These are phyloP conservation scores for Acinonyx jubatus DNA, from an alignment of 2,113 vertebrate species.

Conservation along the genomic window DNA sequence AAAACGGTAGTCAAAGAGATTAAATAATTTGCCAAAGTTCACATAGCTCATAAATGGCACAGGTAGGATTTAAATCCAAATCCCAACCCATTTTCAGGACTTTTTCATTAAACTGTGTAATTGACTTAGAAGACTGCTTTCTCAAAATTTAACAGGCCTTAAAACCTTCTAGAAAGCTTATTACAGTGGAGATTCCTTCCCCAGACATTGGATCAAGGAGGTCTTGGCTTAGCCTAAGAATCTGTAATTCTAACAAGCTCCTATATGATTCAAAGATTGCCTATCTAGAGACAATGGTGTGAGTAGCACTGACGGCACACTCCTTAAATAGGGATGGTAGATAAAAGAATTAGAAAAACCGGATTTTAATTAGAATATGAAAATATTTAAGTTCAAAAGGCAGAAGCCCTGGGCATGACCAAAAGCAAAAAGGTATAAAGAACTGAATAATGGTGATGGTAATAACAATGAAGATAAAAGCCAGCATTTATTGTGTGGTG, in stretches of 20 bases:
- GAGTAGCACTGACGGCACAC: not conserved
- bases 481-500: not conserved
- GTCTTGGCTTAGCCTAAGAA: not conserved
- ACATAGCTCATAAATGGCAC: not conserved
- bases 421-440: not conserved
- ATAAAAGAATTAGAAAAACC: not conserved
- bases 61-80: not conserved
- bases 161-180: not conserved
- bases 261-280: not conserved
- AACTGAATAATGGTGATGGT: not conserved
- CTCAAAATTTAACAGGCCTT: not conserved
- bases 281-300: not conserved
- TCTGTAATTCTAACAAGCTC: not conserved
- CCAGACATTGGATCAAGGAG: not conserved
- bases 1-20: not conserved
- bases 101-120: not conserved
- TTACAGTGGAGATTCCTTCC: not conserved
- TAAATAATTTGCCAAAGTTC: not conserved
- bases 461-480: not conserved
- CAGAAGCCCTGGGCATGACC: not conserved
- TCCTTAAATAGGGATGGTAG: not conserved
- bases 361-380: not conserved
- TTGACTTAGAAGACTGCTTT: not conserved
- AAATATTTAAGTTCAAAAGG: not conserved
- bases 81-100: not conserved